Conservation (phyloP, 2,113 vertebrate species). For the Rostratula benghalensis region DNA sequence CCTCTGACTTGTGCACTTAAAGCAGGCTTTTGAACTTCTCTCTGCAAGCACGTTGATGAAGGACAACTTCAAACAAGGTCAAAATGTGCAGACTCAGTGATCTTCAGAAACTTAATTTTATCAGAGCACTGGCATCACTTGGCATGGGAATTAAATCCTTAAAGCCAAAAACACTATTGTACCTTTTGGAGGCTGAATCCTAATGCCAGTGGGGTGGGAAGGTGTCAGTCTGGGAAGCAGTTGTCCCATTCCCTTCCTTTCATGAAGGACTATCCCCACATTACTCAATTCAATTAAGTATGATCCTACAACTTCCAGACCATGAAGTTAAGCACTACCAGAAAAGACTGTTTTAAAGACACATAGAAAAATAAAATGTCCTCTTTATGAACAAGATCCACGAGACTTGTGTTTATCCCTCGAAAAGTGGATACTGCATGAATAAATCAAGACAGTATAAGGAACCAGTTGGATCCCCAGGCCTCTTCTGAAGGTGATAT, state of each 20-base stretch:
- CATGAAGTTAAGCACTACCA: neutral
- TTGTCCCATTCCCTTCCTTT: neutral
- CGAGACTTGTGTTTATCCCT: slow-evolving; percentile 72
- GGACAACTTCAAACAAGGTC: slow-evolving; percentile 36
- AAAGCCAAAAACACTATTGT: neutral
- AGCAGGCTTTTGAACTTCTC: slow-evolving; percentile 17
- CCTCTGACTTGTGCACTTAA: neutral
- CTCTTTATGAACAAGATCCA: neutral
- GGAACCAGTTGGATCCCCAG: slow-evolving; percentile 24
- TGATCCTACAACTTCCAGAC: neutral
- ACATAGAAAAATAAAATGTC: neutral
- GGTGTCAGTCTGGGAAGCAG: neutral
- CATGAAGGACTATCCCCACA: neutral
- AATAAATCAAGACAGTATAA: slow-evolving; percentile 70
- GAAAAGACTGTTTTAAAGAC: neutral
- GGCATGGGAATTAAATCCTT: neutral
- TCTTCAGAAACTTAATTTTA: slow-evolving; percentile 33
- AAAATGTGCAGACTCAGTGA: neutral
- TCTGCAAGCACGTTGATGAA: neutral
- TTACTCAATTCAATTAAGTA: neutral
- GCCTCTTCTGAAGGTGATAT: neutral
- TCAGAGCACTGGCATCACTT: neutral
- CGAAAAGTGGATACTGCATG: slow-evolving; percentile 75
- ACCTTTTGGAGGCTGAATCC: slow-evolving; percentile 11
- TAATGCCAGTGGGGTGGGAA: neutral